A percentile compares a stretch with the other conserved stretches of the same genome.
These are phyloP conservation scores for Sphyrna mokarran DNA, from an alignment of 2,113 vertebrate species.

Conservation along the genomic window DNA sequence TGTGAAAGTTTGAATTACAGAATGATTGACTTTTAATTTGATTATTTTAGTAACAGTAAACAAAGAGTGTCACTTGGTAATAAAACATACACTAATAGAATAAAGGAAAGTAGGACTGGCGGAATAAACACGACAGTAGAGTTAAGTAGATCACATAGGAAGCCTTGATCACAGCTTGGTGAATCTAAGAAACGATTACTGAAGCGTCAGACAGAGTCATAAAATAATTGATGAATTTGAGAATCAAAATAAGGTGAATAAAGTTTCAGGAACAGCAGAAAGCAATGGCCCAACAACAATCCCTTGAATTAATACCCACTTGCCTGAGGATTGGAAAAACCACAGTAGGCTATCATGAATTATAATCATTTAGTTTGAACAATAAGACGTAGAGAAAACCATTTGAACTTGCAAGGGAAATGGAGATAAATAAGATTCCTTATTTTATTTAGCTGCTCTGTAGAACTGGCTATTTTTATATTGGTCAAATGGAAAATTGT, in stretches of 20 bases:
- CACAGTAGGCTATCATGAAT: not conserved
- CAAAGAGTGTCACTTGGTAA: not conserved
- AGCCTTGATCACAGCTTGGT: not conserved
- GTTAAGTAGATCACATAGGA: not conserved
- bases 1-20: no score
- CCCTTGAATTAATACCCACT: not conserved
- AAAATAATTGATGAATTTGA: not conserved
- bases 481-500: not conserved
- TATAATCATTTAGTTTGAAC: no score
- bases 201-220: not conserved
- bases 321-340: not conserved
- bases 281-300: not conserved
- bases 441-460: not conserved
- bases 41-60: not conserved
- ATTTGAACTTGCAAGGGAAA: not conserved
- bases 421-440: not conserved
- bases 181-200: not conserved
- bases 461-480: not conserved
- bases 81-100: not conserved
- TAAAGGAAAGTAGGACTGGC: not conserved
- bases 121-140: not conserved
- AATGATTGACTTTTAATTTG: no score
- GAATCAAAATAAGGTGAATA: not conserved
- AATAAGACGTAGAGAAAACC: not conserved
- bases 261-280: not conserved